Base-by-base conservation (phyloP, 37 sponge, comb jelly and placozoan species). In the Halichondria panicea region DNA sequence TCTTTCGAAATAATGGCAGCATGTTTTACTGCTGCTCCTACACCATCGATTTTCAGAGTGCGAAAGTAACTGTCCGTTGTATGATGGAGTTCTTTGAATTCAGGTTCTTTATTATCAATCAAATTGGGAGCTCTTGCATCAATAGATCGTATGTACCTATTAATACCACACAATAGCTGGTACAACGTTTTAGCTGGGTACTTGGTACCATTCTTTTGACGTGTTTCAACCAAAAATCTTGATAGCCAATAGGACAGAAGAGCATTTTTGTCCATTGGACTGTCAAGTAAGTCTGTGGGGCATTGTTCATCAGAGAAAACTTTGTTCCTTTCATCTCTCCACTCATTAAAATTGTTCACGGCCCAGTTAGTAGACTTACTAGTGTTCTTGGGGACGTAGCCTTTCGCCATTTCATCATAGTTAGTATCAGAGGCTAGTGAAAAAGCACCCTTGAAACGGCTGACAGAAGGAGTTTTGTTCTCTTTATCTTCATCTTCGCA, bases 321-420 rank as follows among this genome's bases (percentile, higher is more conserved):
- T 11, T 9, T n/a, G 41, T 65, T 65, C 22, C 66, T 32, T 7
- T 65, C 39, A 12, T 65, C 22, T 22, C n/a, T 15, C 66, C 66
- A 65, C 7, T 7, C 11, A 11, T 12, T 32, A 22, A n/a, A 65
- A 7, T 11, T 36, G 9, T 22, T 32, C 9, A 65, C 22, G 9
- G 66, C 66, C 66, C 66, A 65, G 9, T 40, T 22, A 65, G 66
- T 65, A 35, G n/a, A n/a, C 35, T 34, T 65, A 40, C 39, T 9
- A 22, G 66, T 69, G 25, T 43, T 69, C 3, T 7, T 7, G 4
- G 70, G 70, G 30, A 69, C 46, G 43, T 5, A 39, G 21, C 70
- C 70, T 43, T 69, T 69, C 8, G 70, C 22, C 7, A 50, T n/a
- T 69, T 69, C 22, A n/a, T 60, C 13, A 11, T 18, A 11, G 19